Evolutionary conservation across 1,140 invertebrate genomes (phyloP).

Genomic region (Calliphora vicina): DNA sequence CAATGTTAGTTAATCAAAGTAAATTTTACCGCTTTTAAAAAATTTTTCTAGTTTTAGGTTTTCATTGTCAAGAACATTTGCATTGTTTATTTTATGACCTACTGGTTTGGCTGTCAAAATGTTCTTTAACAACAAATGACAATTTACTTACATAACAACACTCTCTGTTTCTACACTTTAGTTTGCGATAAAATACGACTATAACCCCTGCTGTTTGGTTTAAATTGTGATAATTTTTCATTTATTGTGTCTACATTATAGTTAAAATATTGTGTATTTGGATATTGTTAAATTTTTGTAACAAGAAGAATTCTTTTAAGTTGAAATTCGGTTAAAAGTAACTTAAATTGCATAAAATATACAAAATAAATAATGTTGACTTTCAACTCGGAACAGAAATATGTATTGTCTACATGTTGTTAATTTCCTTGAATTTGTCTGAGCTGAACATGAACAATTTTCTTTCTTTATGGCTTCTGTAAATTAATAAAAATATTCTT

Average conservation of each 20-base stretch:
- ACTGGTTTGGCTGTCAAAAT: background rate
- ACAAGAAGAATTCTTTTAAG: no score
- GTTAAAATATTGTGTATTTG: background rate
- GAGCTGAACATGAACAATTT: no score
- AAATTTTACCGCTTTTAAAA: background rate
- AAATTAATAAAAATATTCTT: no score
- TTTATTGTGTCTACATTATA: background rate
- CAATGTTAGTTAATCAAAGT: slow-evolving; percentile 6
- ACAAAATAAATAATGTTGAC: no score
- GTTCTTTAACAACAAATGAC: background rate
- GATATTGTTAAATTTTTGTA: no score
- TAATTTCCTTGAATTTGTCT: no score
- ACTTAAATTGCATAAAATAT: no score
- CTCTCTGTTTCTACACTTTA: background rate
- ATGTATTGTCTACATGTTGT: no score
- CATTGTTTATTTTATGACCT: slow-evolving; percentile 23
- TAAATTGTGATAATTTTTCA: background rate
- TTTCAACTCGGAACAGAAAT: no score
- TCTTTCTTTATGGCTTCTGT: no score
- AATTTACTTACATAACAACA: background rate
- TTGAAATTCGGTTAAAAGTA: no score
- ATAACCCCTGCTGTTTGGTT: background rate
- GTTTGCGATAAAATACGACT: background rate
- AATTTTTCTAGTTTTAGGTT: no score
- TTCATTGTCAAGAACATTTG: background rate